phyloP scores from a whole-genome alignment of 2,888 invertebrate species.

The Crepidodera aurea region DNA sequence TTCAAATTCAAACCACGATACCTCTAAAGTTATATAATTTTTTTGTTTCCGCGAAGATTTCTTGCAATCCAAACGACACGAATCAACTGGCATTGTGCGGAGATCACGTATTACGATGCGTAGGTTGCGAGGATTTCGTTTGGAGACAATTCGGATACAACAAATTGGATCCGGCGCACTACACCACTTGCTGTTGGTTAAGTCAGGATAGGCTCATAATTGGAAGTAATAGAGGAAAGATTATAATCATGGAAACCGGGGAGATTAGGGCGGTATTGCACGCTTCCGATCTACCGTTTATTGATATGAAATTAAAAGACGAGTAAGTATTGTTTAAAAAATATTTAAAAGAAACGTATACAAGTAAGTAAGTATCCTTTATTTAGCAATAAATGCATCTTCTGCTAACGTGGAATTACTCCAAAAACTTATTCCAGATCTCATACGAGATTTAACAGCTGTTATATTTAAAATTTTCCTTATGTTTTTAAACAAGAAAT shows the following conservation, averaged over 20 bases:
- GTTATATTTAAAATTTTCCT: too few species aligned
- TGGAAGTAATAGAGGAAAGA: conserved; percentile 79
- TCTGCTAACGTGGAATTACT: too few species aligned
- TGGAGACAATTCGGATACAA: conserved; percentile 87
- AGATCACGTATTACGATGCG: conserved; percentile 73
- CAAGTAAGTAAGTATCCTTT: too few species aligned
- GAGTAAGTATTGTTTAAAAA: conserved; percentile 54
- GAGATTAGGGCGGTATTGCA: conserved; percentile 76
- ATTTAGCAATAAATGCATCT: too few species aligned
- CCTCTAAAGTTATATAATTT: too few species aligned
- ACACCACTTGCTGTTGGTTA: conserved; percentile 83
- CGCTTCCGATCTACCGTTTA: conserved; percentile 67
- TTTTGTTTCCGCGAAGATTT: conserved; percentile 72
- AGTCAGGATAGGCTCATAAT: conserved; percentile 83
- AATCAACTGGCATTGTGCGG: conserved; percentile 76
- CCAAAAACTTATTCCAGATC: too few species aligned
- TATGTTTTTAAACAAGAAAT: too few species aligned
- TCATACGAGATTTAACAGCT: too few species aligned
- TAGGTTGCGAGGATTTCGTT: conserved; percentile 78
- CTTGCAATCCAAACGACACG: conserved; percentile 79
- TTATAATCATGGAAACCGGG: conserved; percentile 85
- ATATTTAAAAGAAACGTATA: too few species aligned
- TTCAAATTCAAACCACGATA: too few species aligned
- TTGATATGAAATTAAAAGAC: conserved; percentile 72
- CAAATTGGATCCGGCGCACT: conserved; percentile 78